Conservation (phyloP, 2,888 invertebrate species). For the Crioceris asparagi region DNA sequence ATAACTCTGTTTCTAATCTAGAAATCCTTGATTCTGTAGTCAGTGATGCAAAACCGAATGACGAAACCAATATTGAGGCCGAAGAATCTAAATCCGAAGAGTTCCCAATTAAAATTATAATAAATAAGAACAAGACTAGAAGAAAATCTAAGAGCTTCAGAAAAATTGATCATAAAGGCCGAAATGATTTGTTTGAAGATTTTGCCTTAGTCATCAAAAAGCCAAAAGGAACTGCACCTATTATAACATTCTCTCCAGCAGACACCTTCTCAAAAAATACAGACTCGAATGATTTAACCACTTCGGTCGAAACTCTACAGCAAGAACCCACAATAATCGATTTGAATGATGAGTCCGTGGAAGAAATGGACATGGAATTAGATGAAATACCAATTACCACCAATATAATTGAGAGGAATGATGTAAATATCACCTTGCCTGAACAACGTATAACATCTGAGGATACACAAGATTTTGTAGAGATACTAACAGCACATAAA, state of each 20-base stretch:
- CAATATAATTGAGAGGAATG: conserved; percentile 22
- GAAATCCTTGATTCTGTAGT: no score
- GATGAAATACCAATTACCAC: conserved; percentile 23
- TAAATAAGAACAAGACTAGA: conserved; percentile 20
- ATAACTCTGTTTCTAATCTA: no score
- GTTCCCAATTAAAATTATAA: conserved; percentile 15
- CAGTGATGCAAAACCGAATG: no score
- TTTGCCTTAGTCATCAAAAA: conserved; percentile 26
- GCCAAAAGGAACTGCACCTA: conserved; percentile 20
- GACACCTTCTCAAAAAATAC: conserved; percentile 14
- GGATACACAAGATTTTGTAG: not conserved
- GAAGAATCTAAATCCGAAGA: conserved; percentile 4
- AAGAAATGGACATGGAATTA: conserved; percentile 28
- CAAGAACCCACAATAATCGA: conserved; percentile 2
- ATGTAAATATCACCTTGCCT: conserved; percentile 5
- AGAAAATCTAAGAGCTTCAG: conserved; percentile 24
- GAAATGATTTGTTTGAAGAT: conserved; percentile 23
- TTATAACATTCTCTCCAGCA: conserved; percentile 13
- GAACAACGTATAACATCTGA: no score
- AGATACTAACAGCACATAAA: not conserved
- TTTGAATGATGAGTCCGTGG: conserved; percentile 19
- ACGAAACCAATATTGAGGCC: no score
- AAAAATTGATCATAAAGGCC: conserved; percentile 19
- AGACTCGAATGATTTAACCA: conserved; percentile 7
- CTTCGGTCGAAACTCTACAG: conserved; percentile 2